A percentile compares a stretch with the other conserved stretches of the same genome.
These are phyloP conservation scores for Tretioscincus oriximinensis DNA, from an alignment of 2,113 vertebrate genomes.

Conservation along the genomic window DNA sequence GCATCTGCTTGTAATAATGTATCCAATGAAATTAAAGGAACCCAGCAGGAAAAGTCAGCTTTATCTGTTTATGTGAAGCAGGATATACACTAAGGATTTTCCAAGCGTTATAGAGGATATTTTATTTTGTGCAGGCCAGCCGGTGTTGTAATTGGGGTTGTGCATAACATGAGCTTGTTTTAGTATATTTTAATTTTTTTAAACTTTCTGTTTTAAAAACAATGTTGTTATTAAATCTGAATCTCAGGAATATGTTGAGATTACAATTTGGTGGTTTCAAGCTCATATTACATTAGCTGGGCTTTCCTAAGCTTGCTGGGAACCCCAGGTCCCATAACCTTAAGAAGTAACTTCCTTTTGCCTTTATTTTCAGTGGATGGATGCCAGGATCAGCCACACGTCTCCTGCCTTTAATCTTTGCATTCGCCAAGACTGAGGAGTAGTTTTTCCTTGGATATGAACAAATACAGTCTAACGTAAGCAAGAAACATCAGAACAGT, in stretches of 20 bases:
- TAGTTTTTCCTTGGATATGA: neutral
- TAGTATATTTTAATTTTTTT: slow-evolving; percentile 11
- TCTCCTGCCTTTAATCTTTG: slow-evolving; percentile 9
- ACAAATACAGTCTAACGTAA: neutral
- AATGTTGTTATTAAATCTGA: neutral
- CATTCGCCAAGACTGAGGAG: neutral
- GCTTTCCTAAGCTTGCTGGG: slow-evolving; percentile 10
- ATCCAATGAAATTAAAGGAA: slow-evolving; percentile 3
- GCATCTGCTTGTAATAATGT: neutral
- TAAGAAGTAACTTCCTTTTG: slow-evolving; percentile 22
- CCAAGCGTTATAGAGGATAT: neutral
- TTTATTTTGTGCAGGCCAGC: neutral
- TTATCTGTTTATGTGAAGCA: neutral
- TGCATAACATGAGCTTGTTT: neutral
- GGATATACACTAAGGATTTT: neutral
- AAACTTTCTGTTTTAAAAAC: slow-evolving; percentile 1
- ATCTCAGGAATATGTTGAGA: slow-evolving; percentile 2
- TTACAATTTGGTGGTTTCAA: neutral
- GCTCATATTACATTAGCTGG: neutral
- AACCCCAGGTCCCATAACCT: neutral
- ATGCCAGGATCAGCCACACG: slow-evolving; percentile 5
- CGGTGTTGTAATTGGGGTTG: neutral
- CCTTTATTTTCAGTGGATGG: neutral
- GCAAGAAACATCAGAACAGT: neutral
- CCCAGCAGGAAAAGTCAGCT: neutral